A percentile compares a stretch with the other conserved stretches of the same genome.
Evolutionary conservation across 2,888 invertebrate genomes (phyloP).

Genomic region (Nasonovia ribisnigri): DNA sequence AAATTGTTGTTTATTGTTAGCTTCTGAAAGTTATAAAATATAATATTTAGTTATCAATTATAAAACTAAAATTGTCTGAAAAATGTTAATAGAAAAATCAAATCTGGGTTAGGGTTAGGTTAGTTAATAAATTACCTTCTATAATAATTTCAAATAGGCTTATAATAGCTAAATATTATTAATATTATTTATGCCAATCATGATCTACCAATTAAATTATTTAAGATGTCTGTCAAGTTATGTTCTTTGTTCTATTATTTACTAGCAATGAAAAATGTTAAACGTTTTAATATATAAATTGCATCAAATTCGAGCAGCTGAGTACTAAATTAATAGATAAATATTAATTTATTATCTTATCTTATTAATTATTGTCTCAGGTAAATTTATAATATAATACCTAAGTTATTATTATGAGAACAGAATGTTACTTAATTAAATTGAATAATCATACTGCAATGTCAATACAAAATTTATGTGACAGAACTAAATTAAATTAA

Average conservation of each 20-base stretch:
- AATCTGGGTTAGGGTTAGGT: not conserved
- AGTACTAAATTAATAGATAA: not conserved
- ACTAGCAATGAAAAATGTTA: not conserved
- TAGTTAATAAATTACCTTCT: not conserved
- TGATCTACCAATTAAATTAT: not conserved
- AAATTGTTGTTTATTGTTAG: not conserved
- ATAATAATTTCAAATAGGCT: not conserved
- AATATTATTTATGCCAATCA: not conserved
- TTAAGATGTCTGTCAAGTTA: not conserved
- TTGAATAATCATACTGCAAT: not conserved
- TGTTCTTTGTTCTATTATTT: not conserved
- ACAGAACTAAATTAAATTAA: not conserved
- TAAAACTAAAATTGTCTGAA: not conserved
- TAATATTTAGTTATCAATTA: not conserved
- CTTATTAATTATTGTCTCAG: not conserved
- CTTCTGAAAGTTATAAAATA: not conserved
- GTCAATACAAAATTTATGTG: not conserved
- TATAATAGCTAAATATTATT: not conserved
- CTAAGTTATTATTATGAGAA: not conserved
- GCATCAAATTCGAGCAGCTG: not conserved
- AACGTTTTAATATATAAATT: not conserved
- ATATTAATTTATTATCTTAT: not conserved
- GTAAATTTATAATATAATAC: not conserved
- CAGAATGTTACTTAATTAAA: not conserved
- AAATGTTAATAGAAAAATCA: not conserved